These are phyloP conservation scores for Ceyx margarethae DNA, from an alignment of 2,113 vertebrate species.

Conservation along the genomic window DNA sequence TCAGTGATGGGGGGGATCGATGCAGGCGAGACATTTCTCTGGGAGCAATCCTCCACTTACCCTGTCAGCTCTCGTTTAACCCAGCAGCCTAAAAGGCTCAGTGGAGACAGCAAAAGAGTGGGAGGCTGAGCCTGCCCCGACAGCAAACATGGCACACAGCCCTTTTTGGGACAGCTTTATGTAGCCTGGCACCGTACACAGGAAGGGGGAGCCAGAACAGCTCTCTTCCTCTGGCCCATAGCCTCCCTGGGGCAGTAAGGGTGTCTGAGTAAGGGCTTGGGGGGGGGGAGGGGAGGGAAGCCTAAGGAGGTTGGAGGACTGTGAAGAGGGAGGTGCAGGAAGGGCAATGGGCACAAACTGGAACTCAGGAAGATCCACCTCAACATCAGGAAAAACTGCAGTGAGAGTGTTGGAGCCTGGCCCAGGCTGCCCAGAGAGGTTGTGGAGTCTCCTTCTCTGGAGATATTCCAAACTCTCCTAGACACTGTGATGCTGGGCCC, in stretches of 20 bases:
- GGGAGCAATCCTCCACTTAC: background rate
- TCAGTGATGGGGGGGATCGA: background rate
- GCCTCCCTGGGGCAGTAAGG: background rate
- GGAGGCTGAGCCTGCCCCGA: background rate
- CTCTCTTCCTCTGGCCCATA: background rate
- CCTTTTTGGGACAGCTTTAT: background rate
- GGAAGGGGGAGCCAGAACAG: background rate
- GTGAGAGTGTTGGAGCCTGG: no score
- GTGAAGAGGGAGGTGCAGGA: background rate
- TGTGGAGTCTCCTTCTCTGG: no score
- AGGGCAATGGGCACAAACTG: no score
- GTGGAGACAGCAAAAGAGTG: background rate
- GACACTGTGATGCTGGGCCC: no score
- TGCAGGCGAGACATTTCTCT: background rate
- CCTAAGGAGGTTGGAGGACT: background rate
- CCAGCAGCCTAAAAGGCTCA: background rate
- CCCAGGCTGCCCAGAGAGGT: no score
- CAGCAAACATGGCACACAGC: background rate
- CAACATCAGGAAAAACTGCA: no score
- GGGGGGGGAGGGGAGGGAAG: background rate
- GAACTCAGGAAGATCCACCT: no score
- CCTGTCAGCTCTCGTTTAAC: background rate
- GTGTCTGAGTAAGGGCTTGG: background rate
- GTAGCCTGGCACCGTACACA: background rate
- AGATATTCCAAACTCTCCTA: no score